Conservation (phyloP, 1,140 invertebrate genomes). For the Polypedilum vanderplanki region DNA sequence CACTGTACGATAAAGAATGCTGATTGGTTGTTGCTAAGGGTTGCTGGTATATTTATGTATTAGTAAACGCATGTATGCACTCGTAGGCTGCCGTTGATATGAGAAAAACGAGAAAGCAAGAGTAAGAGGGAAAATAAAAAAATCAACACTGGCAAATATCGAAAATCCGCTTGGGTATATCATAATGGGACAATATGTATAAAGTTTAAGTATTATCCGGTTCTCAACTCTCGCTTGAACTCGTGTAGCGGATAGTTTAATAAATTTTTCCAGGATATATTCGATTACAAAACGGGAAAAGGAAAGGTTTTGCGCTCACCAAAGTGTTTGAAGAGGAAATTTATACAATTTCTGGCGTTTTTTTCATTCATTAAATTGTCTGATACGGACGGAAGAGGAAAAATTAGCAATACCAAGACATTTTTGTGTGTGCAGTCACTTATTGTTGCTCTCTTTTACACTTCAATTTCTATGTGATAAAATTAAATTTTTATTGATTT, state of each 20-base stretch:
- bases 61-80: background rate
- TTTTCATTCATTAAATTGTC: constrained; percentile 24
- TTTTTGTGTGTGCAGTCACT: background rate
- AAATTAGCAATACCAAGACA: constrained; percentile 24
- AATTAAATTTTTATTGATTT: background rate
- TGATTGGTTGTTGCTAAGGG: constrained; percentile 24
- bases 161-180: background rate
- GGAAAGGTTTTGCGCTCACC: constrained; percentile 15
- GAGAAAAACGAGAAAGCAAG: background rate
- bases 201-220: constrained; percentile 29
- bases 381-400: constrained; percentile 10
- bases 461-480: background rate
- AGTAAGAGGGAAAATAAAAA: background rate
- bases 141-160: constrained; percentile 19
- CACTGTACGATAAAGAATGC: background rate
- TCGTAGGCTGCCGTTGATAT: too few relatives aligned
- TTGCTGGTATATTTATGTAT: background rate
- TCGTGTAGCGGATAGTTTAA: constrained; percentile 28
- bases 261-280: constrained; percentile 28
- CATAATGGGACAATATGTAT: constrained; percentile 28
- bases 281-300: constrained; percentile 22
- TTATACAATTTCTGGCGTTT: constrained; percentile 18
- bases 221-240: constrained; percentile 23
- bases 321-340: constrained; percentile 18
- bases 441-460: background rate